A percentile compares a stretch with the other conserved stretches of the same genome.
Evolutionary conservation across 2,797 vertebrate genomes (phyloP).

Genomic region (Arrhamphus sclerolepis): DNA sequence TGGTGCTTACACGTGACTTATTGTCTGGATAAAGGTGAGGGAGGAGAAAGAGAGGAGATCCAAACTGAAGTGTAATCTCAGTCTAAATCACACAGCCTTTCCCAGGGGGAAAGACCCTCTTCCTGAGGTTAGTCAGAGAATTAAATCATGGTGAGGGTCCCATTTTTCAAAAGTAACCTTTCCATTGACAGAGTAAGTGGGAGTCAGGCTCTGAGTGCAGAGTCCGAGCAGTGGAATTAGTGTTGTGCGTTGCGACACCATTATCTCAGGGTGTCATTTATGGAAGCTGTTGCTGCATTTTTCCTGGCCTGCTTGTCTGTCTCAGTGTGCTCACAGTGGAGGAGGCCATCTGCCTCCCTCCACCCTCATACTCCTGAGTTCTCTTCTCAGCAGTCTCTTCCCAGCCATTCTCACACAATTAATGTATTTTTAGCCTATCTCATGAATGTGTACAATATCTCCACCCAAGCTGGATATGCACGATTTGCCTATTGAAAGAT

Average conservation of each 20-base stretch:
- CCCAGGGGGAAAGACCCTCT: conserved; percentile 59
- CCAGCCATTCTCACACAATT: conserved; percentile 65
- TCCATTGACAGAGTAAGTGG: conserved; percentile 79
- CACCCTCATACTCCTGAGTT: conserved; percentile 54
- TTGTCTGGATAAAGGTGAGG: conserved; percentile 23
- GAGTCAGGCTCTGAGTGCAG: conserved; percentile 58
- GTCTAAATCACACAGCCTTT: conserved; percentile 67
- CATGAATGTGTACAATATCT: conserved; percentile 48
- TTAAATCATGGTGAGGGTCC: conserved; percentile 73
- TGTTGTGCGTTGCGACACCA: conserved; percentile 57
- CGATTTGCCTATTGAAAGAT: conserved; percentile 40
- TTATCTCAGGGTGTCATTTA: conserved; percentile 77
- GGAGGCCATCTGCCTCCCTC: conserved; percentile 73
- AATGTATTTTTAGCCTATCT: conserved; percentile 65
- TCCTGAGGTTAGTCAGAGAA: conserved; percentile 76
- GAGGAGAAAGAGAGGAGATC: conserved; percentile 53
- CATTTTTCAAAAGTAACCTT: conserved; percentile 82
- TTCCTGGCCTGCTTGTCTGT: conserved; percentile 56
- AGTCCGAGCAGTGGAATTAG: conserved; percentile 70
- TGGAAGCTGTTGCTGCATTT: conserved; percentile 61
- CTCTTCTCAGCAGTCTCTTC: conserved; percentile 62
- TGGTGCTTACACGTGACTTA: conserved; percentile 22
- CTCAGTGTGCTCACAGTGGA: conserved; percentile 59
- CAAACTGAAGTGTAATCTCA: conserved; percentile 76
- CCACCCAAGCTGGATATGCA: conserved; percentile 38